Evolutionary conservation across 2,113 vertebrate genomes (phyloP).

Genomic region (Sinocyclocheilus maitianheensis): DNA sequence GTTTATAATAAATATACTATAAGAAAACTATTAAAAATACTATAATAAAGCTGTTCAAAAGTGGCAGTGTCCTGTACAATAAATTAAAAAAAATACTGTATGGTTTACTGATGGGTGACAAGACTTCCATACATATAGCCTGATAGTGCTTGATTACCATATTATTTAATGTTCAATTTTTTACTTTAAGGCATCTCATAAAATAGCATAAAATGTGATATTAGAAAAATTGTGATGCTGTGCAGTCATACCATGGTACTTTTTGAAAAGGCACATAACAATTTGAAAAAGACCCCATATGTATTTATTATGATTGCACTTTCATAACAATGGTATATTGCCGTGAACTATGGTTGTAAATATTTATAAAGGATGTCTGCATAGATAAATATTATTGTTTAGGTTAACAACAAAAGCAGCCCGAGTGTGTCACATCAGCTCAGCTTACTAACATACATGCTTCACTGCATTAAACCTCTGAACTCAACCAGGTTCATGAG

Average conservation of each 20-base stretch:
- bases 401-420: not conserved
- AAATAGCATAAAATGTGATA: not conserved
- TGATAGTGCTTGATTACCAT: not conserved
- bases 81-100: not conserved
- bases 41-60: not conserved
- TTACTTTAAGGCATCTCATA: not conserved
- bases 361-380: not conserved
- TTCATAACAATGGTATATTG: not conserved
- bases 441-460: not conserved
- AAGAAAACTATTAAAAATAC: not conserved
- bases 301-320: not conserved
- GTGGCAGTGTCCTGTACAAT: not conserved
- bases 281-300: not conserved
- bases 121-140: not conserved
- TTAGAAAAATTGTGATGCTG: not conserved
- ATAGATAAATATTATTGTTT: slow-evolving; percentile 14
- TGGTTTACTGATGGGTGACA: not conserved
- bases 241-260: not conserved
- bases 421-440: not conserved
- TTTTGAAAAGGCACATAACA: not conserved
- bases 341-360: not conserved
- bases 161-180: not conserved
- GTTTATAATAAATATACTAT: not conserved
- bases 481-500: not conserved
- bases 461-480: not conserved